Percentiles rank a stretch among this genome's conserved stretches.
phyloP scores from a whole-genome alignment of 2,888 invertebrate species.

The Acrobasis repandana region DNA sequence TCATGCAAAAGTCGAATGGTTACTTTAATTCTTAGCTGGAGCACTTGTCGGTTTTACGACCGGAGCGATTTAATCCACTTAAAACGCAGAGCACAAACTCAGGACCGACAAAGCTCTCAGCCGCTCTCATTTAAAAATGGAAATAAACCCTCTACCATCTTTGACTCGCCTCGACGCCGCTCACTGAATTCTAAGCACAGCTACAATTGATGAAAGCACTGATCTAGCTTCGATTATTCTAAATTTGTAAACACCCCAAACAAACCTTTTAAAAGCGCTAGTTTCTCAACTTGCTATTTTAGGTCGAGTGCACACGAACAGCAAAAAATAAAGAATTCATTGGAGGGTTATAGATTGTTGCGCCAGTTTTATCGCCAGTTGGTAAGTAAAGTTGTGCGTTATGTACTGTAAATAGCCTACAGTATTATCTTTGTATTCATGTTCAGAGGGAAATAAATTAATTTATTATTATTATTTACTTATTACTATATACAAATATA shows the following conservation, averaged over 20 bases:
- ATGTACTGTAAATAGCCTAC: too few species aligned
- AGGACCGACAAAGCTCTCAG: constrained; percentile 82
- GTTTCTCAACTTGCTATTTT: background rate
- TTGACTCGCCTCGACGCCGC: constrained; percentile 73
- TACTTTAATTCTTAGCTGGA: constrained; percentile 81
- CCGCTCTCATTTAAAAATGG: constrained; percentile 83
- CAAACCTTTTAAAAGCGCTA: background rate
- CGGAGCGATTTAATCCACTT: constrained; percentile 84
- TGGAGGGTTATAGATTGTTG: too few species aligned
- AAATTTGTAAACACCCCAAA: constrained; percentile 2
- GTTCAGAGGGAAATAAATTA: too few species aligned
- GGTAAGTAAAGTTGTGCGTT: too few species aligned
- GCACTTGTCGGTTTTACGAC: constrained; percentile 83
- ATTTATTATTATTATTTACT: too few species aligned
- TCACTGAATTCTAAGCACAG: constrained; percentile 78
- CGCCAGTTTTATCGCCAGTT: too few species aligned
- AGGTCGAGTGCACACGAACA: too few species aligned
- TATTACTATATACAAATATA: too few species aligned
- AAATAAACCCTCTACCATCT: constrained; percentile 81
- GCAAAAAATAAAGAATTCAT: too few species aligned
- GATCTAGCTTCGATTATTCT: constrained; percentile 61
- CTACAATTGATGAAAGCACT: constrained; percentile 62
- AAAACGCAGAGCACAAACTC: constrained; percentile 83
- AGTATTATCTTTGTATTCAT: too few species aligned
- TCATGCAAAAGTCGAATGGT: constrained; percentile 82